Base-by-base conservation (phyloP, 2,888 invertebrate species). In the Strigamia maritima region DNA sequence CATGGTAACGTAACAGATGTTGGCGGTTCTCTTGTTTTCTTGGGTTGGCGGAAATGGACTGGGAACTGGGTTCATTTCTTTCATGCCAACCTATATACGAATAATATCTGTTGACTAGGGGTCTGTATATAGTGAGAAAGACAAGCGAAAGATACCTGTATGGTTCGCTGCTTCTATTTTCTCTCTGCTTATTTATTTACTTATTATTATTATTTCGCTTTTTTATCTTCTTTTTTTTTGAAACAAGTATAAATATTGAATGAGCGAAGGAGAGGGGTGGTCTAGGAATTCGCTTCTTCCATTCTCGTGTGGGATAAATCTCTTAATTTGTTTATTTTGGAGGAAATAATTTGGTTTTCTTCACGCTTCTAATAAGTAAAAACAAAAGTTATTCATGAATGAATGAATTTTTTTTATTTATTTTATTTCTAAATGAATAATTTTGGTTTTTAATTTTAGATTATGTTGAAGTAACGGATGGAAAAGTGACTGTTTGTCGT, bases 401-500 rank as follows among this genome's bases (percentile, higher is more conserved):
- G 44, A 19, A n/a, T 38, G 22, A 31, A 22, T 19, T 0, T 19
- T 4, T 74, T 22, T 22, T 24, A 10, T 26, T 16, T 14, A 77
- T 78, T 65, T 75, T 81, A 31, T 79, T 75, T 82, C 10, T 35
- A 54, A 54, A 54, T 54, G 54, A 19, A 54, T 54, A 54, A 54
- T 54, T 54, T 54, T 54, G 54, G n/a, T 81, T 84, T 80, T 16
- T 78, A 79, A 75, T 90, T 90, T 81, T 90, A 96, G 95, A 94
- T 90, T 93, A 93, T 89, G 94, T 96, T 90, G 95, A 95, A 91
- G 93, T 95, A 90, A 92, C 92, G 90, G 95, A 95, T 89, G 93
- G 94, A 88, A 93, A 94, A 88, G 95, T 96, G 90, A 94, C 94
- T 88, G 95, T 96, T 87, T 96, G 96, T 89, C 94, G 95, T 88